phyloP scores from a whole-genome alignment of 2,888 invertebrate genomes.

The Drosophila meridionalis region DNA sequence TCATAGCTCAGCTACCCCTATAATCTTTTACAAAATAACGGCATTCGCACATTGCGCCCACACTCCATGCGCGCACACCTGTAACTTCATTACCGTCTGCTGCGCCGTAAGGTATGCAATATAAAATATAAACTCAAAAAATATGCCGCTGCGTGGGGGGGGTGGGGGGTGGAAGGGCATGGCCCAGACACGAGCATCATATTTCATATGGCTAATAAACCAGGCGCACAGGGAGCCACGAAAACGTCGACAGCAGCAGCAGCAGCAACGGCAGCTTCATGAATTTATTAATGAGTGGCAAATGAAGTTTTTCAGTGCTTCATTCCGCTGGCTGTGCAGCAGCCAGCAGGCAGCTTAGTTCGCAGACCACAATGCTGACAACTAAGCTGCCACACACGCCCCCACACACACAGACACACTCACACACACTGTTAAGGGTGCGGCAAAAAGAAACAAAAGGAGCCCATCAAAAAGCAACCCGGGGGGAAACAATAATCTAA shows the following conservation, averaged over 20 bases:
- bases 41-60: background rate
- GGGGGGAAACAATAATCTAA: constrained; percentile 52
- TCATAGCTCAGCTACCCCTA: background rate
- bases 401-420: constrained; percentile 7
- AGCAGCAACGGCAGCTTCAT: constrained; percentile 59
- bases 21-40: constrained; percentile 4
- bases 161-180: constrained; percentile 8
- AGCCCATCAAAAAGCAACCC: constrained; percentile 6
- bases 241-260: constrained; percentile 34
- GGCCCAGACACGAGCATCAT: constrained; percentile 66
- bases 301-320: constrained; percentile 76
- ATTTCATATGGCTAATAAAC: constrained; percentile 82
- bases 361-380: constrained; percentile 61
- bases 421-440: background rate
- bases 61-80: constrained; percentile 50
- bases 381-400: constrained; percentile 47
- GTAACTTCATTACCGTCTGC: constrained; percentile 71
- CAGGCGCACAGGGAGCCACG: constrained; percentile 41
- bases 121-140: constrained; percentile 60
- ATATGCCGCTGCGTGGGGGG: constrained; percentile 49
- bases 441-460: constrained; percentile 14
- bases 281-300: constrained; percentile 83
- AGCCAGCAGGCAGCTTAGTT: constrained; percentile 30
- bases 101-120: constrained; percentile 63
- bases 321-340: constrained; percentile 12